Base-by-base conservation (phyloP, 2,113 vertebrate species). In the Dipodomys ordii region DNA sequence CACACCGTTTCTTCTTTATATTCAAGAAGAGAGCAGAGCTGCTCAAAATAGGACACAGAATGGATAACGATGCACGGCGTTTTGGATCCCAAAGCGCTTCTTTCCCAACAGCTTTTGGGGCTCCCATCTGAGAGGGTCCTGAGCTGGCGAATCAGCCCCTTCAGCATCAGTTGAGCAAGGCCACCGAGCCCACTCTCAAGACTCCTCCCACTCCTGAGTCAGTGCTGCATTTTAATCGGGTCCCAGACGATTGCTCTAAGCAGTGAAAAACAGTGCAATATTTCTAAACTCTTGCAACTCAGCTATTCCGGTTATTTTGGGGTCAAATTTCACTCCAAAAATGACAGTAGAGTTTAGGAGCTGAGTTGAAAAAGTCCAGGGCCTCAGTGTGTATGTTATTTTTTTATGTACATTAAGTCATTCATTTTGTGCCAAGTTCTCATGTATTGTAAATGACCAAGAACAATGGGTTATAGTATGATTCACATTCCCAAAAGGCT, bases 91-190 rank as follows among this genome's bases (percentile, higher is more conserved):
- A 16, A 35, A 19, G 16, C 22, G 2, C 12, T 79, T 83, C 18
- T 67, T 87, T 62, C 35, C 18, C 77, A 28, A 10, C 2, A 16
- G 27, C 49, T 39, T 39, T 39, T 49, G 49, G 49, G 49, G 49
- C 32, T 62, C 20, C 10, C 4, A 0, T 68, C 13, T 5, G 1
- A 25, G 18, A 67, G 20, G 30, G 35, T 19, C 6, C 4, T 0
- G 0, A 62, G 18, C 22, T 16, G 44, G 32, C 0, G 0, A 1
- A 6, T 18, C n/a, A 23, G n/a, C 6, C 49, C 11, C 20, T 1
- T 4, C 0, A 32, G 19, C 2, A 3, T 1, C 53, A 22, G 15
- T 3, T 23, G 46, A 15, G 3, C 5, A n/a, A n/a, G 57, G 19
- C 7, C 46, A 60, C n/a, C 19, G 72, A 77, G 39, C 3, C 10